Base-by-base conservation (phyloP, 2,888 invertebrate genomes). In the Marasmarcha lunaedactyla region DNA sequence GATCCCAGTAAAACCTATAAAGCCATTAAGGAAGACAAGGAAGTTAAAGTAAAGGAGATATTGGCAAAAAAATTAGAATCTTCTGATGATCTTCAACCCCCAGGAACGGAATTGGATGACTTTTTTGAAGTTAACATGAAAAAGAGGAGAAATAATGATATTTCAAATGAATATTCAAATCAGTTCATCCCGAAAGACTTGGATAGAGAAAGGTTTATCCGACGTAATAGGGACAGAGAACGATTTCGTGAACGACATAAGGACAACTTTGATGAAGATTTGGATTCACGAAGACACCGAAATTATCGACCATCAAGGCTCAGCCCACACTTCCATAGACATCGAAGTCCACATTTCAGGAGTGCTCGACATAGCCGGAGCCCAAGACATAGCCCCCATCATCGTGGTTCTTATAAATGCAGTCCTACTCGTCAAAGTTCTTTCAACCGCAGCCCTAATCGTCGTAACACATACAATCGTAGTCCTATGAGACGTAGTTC, bases 41-140 rank as follows among this genome's bases (percentile, higher is more conserved):
- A 78, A 55, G 69, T 63, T 5, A 83, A 81, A 55, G 79, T 81
- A 1, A 79, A 79, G 46, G 69, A 77, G 43, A 68, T 63, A 40
- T 54, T 83, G 11, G 73, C 77, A 0, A 83, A 83, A 48, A 70
- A 66, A 38, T 55, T 83, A 12, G 73, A 76, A 35, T 69, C 74
- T 0, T 50, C 52, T 7, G 71, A 76, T 25, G 73, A 79, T 41
- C 49, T 81, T 15, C 59, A 71, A 0, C 83, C 83, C 1, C 83
- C 83, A 15, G 83, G 83, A 6, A 83, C 83, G 1, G 83, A 83
- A 47, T 59, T 83, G 0, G 83, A 83, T 36, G 79, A 77, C 39
- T 78, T 64, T 47, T 74, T 53, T 44, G 62, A 64, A 12, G 61
- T 57, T 26, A 51, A 20, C 3, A 7, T 20, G 7, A 20, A 20